Conservation (phyloP, 2,797 vertebrate species). For the Halcyon leucocephala region DNA sequence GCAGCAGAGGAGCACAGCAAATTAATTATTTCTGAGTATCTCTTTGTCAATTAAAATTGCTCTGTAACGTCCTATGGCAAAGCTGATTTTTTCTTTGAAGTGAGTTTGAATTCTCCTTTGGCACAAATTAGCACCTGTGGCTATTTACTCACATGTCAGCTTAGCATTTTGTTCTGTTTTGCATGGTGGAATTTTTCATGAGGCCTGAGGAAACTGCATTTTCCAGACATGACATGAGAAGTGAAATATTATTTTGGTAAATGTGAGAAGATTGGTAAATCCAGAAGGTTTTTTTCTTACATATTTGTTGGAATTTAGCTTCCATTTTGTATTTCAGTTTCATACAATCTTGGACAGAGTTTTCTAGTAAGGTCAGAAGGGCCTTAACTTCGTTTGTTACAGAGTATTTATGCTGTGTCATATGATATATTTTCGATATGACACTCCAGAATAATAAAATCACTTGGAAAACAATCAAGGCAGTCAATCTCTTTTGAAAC, state of each 20-base stretch:
- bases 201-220: conserved; percentile 15
- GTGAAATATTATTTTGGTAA: conserved; percentile 1
- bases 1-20: background rate
- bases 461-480: conserved; percentile 17
- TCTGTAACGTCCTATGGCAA: background rate
- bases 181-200: background rate
- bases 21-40: background rate
- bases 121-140: conserved; percentile 8
- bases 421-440: background rate
- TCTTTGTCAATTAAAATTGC: background rate
- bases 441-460: background rate
- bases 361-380: conserved; percentile 8
- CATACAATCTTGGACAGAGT: background rate
- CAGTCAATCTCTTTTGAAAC: background rate
- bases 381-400: background rate
- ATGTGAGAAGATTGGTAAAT: background rate
- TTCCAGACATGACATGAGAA: conserved; percentile 22
- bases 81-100: conserved; percentile 38
- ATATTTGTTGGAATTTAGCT: background rate
- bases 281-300: conserved; percentile 3
- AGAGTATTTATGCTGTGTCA: conserved; percentile 6
- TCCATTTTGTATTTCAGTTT: background rate
- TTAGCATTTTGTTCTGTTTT: conserved; percentile 19
- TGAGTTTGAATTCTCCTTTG: background rate
- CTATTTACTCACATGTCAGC: conserved; percentile 39